Percentiles rank a stretch among this genome's conserved stretches.
phyloP scores from a whole-genome alignment of 2,888 invertebrate genomes.

The Coecobrya sp. region DNA sequence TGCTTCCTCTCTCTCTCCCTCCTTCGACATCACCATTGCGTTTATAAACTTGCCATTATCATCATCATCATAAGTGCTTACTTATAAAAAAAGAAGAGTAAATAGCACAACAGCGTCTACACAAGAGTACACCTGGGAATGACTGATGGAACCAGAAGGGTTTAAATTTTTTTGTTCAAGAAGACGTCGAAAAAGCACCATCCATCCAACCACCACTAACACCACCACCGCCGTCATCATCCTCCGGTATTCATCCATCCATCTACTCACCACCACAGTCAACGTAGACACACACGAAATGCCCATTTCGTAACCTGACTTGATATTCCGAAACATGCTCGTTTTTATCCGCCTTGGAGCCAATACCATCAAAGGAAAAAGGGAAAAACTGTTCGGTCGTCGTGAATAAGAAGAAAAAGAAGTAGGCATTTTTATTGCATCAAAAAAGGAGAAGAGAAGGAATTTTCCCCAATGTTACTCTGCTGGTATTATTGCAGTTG shows the following conservation, averaged over 20 bases:
- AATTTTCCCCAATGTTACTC: conserved; percentile 59
- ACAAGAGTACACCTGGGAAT: neutral
- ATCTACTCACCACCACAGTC: neutral
- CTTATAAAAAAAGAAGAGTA: neutral
- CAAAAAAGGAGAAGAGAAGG: conserved; percentile 57
- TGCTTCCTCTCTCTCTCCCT: conserved; percentile 41
- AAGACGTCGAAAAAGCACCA: conserved; percentile 16
- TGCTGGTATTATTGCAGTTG: neutral
- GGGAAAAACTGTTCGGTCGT: conserved; percentile 63
- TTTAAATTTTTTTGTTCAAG: neutral
- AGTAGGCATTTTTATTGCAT: conserved; percentile 66
- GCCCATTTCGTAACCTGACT: conserved; percentile 39
- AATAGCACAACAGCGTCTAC: neutral
- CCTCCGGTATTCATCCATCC: conserved; percentile 21
- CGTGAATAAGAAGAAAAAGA: neutral
- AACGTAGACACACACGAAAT: conserved; percentile 47
- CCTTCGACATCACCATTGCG: neutral
- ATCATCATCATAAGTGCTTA: conserved; percentile 43
- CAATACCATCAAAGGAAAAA: conserved; percentile 72
- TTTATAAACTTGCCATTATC: conserved; percentile 17
- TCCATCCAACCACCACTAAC: neutral
- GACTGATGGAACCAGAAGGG: conserved; percentile 25
- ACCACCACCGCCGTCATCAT: conserved; percentile 23
- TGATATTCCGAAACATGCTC: conserved; percentile 72
- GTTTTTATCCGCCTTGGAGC: conserved; percentile 71